Evolutionary conservation across 2,113 vertebrate species (phyloP), one percentile per base, ranked within the genome.

Genomic region (Oncorhynchus kisutch): DNA sequence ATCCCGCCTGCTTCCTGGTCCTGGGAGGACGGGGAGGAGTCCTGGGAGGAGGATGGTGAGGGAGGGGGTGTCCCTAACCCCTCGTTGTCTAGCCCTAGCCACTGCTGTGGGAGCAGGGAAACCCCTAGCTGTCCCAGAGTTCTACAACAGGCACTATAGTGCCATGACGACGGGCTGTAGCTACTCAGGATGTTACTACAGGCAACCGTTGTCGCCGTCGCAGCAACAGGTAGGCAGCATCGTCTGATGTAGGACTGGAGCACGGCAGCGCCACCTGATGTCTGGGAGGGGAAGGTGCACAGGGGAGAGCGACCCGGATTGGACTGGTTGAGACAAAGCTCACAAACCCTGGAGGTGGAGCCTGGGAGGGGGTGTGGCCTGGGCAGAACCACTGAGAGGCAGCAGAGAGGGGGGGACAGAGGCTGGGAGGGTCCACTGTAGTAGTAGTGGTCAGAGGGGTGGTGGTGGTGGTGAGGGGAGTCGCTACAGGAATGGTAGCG

Each of bases 121-220:
- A 20, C 24, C 24, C 51, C 51, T 54, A 54, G 51, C 16, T 16
- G 16, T 84, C 79, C 39, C 62, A 95, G 77, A 2, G 92, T 94
- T 85, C 93, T 92, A 91, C 97, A 99, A 93, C 98, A 99, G 84
- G 95, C 96, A 86, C 95, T 95, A 87, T 96, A 96, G 83, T 91
- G 95, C 85, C 91, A 91, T 45, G 39, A 45, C 70, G 95, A 95
- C 4, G 94, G 95, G 84, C 93, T 96, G 81, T 98, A 98, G 82
- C 92, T 94, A 82, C 84, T 91, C 79, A 93, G 85, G 70, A 96
- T 91, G 83, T 95, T 92, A 90, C 91, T 94, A 91, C 97, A 99
- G 77, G 91, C 89, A 65, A 18, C 2, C 11, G 82, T 74, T n/a
- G n/a, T n/a, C n/a, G n/a, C n/a, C n/a, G 60, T 13, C 12, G 25